Base-by-base conservation (phyloP, 2,888 invertebrate genomes). In the Scaptomyza reducta region DNA sequence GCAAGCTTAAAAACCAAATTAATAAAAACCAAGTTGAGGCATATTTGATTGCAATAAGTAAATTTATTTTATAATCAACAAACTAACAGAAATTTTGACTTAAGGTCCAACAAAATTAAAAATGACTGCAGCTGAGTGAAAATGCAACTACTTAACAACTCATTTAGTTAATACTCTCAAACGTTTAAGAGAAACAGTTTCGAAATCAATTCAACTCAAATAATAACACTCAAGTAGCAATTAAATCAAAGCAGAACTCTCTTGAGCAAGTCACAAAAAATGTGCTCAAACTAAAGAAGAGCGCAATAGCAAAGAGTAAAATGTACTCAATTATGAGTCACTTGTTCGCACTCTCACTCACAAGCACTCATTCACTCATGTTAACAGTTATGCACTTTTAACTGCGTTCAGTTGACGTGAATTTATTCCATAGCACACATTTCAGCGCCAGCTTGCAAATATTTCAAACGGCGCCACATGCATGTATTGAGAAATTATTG, bases 401-500 rank as follows among this genome's bases (percentile, higher is more conserved):
- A 18, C 16, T 38, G 38, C 47, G 9, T n/a, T 18, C 42, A 47
- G 6, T 51, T 46, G 16, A 16, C 9, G 31, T 16, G 6, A 16
- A 31, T n/a, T 27, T 31, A 53, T 51, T 59, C 10, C 56, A 61
- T 45, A 42, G 73, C 73, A 76, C 72, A 55, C 53, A 22, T 65
- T 59, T 77, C 46, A 62, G 67, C 64, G 60, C 38, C 64, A 69
- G 57, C 54, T 68, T 67, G 77, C 74, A 59, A 75, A 74, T 70
- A 68, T 64, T 60, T 78, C 67, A 54, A 54, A 27, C 55, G 22
- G 54, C 57, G 27, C 45, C 70, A 67, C 62, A 65, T 67, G 62
- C 66, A 73, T 57, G 55, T 59, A 74, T 74, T 78, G 74, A 59
- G 74, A 69, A 74, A 77, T 71, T 63, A 80, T 83, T 58, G 53